Base-by-base conservation (phyloP, 2,888 invertebrate genomes). In the Hyposoter didymator region DNA sequence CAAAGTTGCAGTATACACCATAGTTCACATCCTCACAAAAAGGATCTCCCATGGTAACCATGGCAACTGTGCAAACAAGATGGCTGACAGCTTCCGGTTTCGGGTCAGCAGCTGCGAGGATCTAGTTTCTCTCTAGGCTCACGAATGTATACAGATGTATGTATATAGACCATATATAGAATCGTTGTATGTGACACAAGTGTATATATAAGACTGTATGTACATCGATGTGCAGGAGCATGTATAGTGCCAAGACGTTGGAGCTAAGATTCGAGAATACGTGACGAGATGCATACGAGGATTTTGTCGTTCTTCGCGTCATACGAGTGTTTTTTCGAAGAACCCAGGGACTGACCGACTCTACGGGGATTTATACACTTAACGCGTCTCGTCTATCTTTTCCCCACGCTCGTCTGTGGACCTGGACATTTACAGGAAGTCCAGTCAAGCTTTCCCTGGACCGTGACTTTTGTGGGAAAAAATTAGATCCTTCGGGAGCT, bases 11-110 rank as follows among this genome's bases (percentile, higher is more conserved):
- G 69, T 52, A 8, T 49, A 66, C 39, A 43, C 55, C 80, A 66
- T 64, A 62, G 66, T 67, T 69, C 59, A 84, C 87, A 87, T 89
- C 88, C 89, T 82, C 64, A 83, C 83, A 83, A 90, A 92, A 93
- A 92, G 91, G 90, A 92, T 93, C 92, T 92, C 90, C 89, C 91
- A 90, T 90, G 90, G 93, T 92, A 91, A 90, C 92, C 90, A 92
- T 93, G 89, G 92, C 92, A 93, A 93, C 93, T 93, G 93, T 93
- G 92, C 93, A 94, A 93, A 94, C 93, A 94, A 93, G 90, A 94
- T 93, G 93, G 93, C 93, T 90, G 93, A 85, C 90, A 91, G 93
- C 93, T 93, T 93, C 93, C 93, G 93, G 93, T 93, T 93, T 92
- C 90, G 88, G 89, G 85, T 88, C 88, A 90, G 92, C 93, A 93